Conservation (phyloP, 2,888 invertebrate genomes). For the Odontomyia ornata region DNA sequence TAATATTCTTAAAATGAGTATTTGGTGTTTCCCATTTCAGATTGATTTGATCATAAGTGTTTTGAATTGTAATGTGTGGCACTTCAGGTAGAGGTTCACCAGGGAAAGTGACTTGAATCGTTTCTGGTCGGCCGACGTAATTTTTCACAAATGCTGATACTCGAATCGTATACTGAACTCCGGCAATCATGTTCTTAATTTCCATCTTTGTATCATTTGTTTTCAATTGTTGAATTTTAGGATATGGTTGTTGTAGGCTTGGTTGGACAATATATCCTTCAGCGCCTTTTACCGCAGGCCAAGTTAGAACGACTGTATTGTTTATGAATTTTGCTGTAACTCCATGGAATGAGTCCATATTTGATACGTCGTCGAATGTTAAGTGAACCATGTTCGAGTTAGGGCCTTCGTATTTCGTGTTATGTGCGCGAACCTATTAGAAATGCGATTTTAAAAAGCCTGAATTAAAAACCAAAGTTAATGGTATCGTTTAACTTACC, state of each 20-base stretch:
- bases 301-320: slow-evolving; percentile 68
- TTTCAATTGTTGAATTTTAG: slow-evolving; percentile 63
- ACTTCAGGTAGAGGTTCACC: slow-evolving; percentile 58
- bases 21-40: slow-evolving; percentile 74
- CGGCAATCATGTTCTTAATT: slow-evolving; percentile 62
- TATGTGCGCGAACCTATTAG: slow-evolving; percentile 73
- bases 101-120: slow-evolving; percentile 61
- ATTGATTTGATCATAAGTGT: slow-evolving; percentile 70
- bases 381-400: slow-evolving; percentile 70
- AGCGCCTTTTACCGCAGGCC: slow-evolving; percentile 69
- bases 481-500: slow-evolving; percentile 49
- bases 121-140: slow-evolving; percentile 62
- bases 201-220: slow-evolving; percentile 65
- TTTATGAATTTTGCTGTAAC: slow-evolving; percentile 67
- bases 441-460: neutral
- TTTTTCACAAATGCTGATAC: slow-evolving; percentile 67
- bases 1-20: slow-evolving; percentile 58
- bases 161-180: slow-evolving; percentile 65
- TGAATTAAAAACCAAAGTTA: neutral
- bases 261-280: slow-evolving; percentile 70
- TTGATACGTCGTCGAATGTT: slow-evolving; percentile 72
- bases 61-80: slow-evolving; percentile 60
- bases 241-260: slow-evolving; percentile 68
- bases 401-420: slow-evolving; percentile 69
- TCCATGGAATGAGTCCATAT: slow-evolving; percentile 70